Evolutionary conservation across 2,113 vertebrate genomes (phyloP).

Genomic region (Coptodon bakossiorum): DNA sequence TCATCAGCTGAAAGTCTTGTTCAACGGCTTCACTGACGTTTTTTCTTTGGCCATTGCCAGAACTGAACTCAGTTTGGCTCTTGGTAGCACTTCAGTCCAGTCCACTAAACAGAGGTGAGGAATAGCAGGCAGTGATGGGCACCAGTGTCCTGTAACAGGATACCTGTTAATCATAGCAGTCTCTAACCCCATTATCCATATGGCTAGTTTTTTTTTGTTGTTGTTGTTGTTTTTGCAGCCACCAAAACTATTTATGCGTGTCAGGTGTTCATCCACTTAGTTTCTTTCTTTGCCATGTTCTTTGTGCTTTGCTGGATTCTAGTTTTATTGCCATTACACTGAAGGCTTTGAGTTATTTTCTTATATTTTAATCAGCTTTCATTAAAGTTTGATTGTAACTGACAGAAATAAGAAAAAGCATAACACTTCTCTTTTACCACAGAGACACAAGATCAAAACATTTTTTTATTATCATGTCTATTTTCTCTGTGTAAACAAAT

Average conservation of each 20-base stretch:
- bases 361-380: background rate
- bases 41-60: background rate
- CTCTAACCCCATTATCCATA: background rate
- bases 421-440: background rate
- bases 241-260: background rate
- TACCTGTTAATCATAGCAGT: background rate
- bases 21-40: background rate
- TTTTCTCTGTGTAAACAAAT: background rate
- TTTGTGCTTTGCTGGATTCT: background rate
- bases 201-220: accelerated
- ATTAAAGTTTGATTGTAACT: background rate
- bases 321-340: background rate
- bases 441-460: background rate
- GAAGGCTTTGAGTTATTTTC: background rate
- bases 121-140: background rate
- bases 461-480: accelerated
- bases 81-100: background rate
- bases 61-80: background rate
- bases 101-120: background rate
- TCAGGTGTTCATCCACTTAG: background rate
- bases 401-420: background rate
- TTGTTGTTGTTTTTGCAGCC: accelerated
- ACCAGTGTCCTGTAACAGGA: background rate
- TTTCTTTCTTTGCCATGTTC: background rate
- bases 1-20: background rate